Base-by-base conservation (phyloP, 1,140 invertebrate genomes). In the Archivesica marissinica region DNA sequence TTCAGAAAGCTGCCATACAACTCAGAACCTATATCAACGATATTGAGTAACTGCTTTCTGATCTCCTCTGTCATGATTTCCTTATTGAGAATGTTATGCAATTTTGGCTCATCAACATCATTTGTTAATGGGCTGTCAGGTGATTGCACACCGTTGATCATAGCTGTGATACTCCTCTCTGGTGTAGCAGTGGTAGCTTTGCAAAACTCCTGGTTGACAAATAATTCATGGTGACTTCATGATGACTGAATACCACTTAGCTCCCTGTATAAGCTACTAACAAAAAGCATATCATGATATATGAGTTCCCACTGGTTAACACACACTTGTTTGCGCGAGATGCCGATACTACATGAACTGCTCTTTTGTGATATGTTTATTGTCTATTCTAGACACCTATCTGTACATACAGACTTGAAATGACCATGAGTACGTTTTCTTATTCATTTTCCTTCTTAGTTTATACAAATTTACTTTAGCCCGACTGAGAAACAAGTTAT, bases 281-380 rank as follows among this genome's bases (percentile, higher is more conserved):
- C 56, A 30, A 59, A 56, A 28, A 79, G 13, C 76, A 79, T 79
- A 20, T 79, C 59, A 66, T 79, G 54, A 38, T 79, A 64, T 38
- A 66, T 79, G 1, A 64, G 44, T 47, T 79, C 76, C 59, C 76
- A 79, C 30, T 64, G 20, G 15, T 56, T 23, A 17, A 79, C 76
- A 11, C 25, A 30, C 20, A 44, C 28, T 28, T 81, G 68, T 30
- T 70, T 81, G 52, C 78, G 30, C 3, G 77, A 44, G 11, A 7
- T 81, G 23, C 74, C 50, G 0, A 81, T 70, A 0, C 68, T 81
- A 20, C 78, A 61, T 13, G 44, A 44, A 20, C 35, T 79, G 39
- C 76, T 64, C 28, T 79, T 79, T 2, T 64, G 35, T 28, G 44
- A 35, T 54, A 6, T 52, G 72, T 75, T 56, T 23, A 75, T 75